phyloP scores from a whole-genome alignment of 2,888 invertebrate species.

The Oscheius sp. region DNA sequence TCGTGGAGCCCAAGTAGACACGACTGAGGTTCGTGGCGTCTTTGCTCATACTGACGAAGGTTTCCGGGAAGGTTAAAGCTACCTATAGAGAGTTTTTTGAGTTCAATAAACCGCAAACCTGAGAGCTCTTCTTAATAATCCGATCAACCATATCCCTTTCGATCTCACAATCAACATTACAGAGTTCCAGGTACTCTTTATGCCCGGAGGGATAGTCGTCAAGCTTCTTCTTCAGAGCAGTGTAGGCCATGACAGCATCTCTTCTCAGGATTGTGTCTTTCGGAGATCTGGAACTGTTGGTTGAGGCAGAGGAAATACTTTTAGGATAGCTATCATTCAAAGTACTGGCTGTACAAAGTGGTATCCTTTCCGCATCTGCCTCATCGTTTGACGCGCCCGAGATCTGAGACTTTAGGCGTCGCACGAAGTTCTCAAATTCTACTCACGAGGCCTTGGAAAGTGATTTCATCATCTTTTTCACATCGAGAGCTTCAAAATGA shows the following conservation, averaged over 20 bases:
- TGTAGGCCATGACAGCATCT: constrained; percentile 55
- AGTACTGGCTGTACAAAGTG: no score
- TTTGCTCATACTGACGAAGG: constrained; percentile 57
- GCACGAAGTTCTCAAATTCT: no score
- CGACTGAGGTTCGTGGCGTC: constrained; percentile 57
- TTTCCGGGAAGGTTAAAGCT: constrained; percentile 61
- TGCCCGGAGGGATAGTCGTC: constrained; percentile 54
- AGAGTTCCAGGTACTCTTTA: constrained; percentile 47
- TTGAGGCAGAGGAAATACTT: no score
- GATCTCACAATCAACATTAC: constrained; percentile 50
- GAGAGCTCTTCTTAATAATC: constrained; percentile 57
- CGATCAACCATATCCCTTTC: constrained; percentile 59
- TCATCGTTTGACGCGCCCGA: no score
- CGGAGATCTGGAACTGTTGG: constrained; percentile 41
- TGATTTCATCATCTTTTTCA: no score
- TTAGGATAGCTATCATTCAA: no score
- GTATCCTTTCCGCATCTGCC: no score
- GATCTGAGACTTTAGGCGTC: no score
- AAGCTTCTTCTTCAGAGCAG: constrained; percentile 53
- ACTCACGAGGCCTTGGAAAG: no score
- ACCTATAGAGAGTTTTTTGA: constrained; percentile 31
- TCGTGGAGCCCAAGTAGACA: constrained; percentile 52
- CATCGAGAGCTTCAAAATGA: no score
- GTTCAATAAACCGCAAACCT: constrained; percentile 17
- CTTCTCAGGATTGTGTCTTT: constrained; percentile 55